Base-by-base conservation (phyloP, 2,797 vertebrate genomes). In the Dicrostonyx torquatus region DNA sequence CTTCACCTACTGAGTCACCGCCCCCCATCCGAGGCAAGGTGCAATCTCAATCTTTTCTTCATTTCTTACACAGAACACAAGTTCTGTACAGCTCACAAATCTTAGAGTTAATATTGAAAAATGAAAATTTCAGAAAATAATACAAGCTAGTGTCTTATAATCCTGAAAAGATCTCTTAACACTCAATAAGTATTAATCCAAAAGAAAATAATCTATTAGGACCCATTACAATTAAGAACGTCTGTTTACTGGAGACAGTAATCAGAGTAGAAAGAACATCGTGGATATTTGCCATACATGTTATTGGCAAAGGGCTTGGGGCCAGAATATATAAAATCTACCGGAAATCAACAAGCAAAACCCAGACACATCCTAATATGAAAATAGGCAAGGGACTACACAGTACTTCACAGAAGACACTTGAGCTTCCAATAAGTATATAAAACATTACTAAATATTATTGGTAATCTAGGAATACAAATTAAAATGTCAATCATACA, bases 271-370 rank as follows among this genome's bases (percentile, higher is more conserved):
- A 62, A 24, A 84, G 60, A 84, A 20, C 76, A 15, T 9, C 72
- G 29, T n/a, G 58, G 60, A 5, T 75, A 90, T 91, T 70, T 76
- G 66, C 17, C 53, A 87, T 9, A 37, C 1, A 18, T 24, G 55
- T 26, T 58, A 62, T 13, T 66, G 78, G 68, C 62, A 95, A 88
- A 62, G 34, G 64, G 3, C 40, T 48, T 60, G 20, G 87, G 66
- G 53, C 76, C 64, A 91, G 75, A 93, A 91, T 88, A 76, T 14
- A 94, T 66, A 79, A 60, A 89, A 50, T 83, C 91, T 94, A 91
- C 64, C 48, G 10, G 68, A 89, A 93, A 86, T 85, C 60, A 92
- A 7, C 55, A 87, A 87, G 76, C 85, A 94, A 89, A 90, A 70
- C 20, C 45, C 83, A 94, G 87, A 87, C 75, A 87, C 75, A 89